Conservation (phyloP, 2,113 vertebrate species). For the Microtus oregoni region DNA sequence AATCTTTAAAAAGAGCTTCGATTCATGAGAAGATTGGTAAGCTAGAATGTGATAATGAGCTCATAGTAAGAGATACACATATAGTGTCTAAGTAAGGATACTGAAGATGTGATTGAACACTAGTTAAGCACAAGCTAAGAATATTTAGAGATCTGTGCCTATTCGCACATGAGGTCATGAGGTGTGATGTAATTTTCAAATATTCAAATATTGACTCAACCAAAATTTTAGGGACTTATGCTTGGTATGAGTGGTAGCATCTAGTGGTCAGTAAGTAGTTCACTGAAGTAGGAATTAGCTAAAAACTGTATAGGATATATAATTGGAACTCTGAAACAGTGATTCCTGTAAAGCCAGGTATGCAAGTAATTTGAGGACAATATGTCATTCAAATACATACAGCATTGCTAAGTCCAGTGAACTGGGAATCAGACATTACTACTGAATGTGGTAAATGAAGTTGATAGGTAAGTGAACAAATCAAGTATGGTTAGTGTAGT, state of each 20-base stretch:
- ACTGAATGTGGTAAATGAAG: background rate
- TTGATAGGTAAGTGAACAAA: too few relatives aligned
- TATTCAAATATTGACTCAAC: background rate
- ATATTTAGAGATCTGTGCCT: background rate
- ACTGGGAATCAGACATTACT: background rate
- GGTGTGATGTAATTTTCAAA: background rate
- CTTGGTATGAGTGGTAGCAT: background rate
- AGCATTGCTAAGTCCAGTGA: background rate
- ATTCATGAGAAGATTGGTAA: background rate
- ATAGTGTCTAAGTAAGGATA: background rate
- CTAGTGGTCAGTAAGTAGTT: background rate
- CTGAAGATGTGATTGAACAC: background rate
- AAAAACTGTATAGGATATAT: background rate
- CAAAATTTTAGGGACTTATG: background rate
- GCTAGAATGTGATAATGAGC: background rate
- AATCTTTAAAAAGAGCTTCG: background rate
- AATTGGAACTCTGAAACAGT: background rate
- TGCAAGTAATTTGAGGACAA: background rate
- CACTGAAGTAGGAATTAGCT: background rate
- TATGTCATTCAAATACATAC: background rate
- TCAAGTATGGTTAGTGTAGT: too few relatives aligned
- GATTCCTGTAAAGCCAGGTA: background rate
- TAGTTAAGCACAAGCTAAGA: background rate
- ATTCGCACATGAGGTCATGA: background rate
- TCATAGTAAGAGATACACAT: background rate